Conservation (phyloP, 1,140 invertebrate species). For the Eumeta japonica region DNA sequence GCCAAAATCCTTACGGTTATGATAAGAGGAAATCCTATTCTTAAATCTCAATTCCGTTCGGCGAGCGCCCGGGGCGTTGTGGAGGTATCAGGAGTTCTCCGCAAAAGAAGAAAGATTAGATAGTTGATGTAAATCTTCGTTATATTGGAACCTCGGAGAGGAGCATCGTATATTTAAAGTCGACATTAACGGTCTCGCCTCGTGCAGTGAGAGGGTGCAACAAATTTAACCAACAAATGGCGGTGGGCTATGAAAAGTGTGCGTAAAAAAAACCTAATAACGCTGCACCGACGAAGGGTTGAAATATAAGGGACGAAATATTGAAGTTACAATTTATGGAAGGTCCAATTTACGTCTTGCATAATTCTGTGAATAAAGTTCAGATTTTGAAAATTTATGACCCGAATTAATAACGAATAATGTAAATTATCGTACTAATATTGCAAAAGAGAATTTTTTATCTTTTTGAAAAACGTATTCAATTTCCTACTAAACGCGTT, state of each 20-base stretch:
- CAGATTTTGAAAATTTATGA: too few relatives aligned
- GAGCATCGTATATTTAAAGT: constrained; percentile 35
- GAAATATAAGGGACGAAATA: constrained; percentile 16
- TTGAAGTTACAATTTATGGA: constrained; percentile 5
- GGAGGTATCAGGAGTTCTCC: too few relatives aligned
- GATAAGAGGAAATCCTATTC: too few relatives aligned
- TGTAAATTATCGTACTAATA: too few relatives aligned
- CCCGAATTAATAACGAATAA: too few relatives aligned
- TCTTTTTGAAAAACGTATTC: too few relatives aligned
- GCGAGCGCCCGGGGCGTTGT: too few relatives aligned
- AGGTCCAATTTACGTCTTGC: constrained; percentile 11
- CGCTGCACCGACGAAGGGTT: constrained; percentile 8
- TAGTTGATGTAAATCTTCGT: constrained; percentile 46
- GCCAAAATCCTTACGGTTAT: too few relatives aligned
- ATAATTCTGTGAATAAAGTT: constrained; percentile 5
- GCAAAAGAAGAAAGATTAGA: constrained; percentile 22
- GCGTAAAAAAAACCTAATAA: not conserved
- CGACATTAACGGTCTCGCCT: constrained; percentile 31
- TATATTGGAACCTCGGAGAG: constrained; percentile 24
- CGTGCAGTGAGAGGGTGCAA: constrained; percentile 28
- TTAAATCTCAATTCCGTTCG: too few relatives aligned
- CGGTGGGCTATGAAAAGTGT: not conserved
- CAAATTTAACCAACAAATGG: constrained; percentile 16
- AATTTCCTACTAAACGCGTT: too few relatives aligned
- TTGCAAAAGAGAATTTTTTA: too few relatives aligned